Evolutionary conservation across 1,140 invertebrate genomes (phyloP), one percentile per base, ranked within the genome.

Genomic region (Drosophila baimaii): DNA sequence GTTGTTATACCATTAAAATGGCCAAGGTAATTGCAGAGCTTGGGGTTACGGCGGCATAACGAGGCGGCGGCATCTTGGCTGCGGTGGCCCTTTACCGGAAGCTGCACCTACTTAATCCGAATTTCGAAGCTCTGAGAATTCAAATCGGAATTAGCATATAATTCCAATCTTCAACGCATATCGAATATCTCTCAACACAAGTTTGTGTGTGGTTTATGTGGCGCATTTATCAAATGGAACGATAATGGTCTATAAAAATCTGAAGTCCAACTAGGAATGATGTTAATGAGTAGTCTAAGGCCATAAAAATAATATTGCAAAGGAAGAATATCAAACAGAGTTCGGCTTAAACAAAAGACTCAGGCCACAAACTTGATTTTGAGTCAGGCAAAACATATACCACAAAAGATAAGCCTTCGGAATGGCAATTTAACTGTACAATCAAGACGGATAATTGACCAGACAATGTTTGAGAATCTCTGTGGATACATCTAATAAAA

Each of bases 301-400:
- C 2, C 29, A 52, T 61, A 27, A 72, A 71, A 72, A 52, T 23
- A 37, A 54, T 52, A 61, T 61, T 51, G 19, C 33, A 52, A 64
- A 37, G 9, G 31, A 13, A 12, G 13, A 52, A 62, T 56, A 39
- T 35, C 43, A 44, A 51, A 63, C 43, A 46, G 61, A 73, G 5
- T 73, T 52, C 13, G 9, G 15, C n/a, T 21, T 8, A 47, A 79
- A 46, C 54, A 77, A 83, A 80, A 83, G 54, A 71, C 35, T 68
- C 4, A 19, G 46, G 61, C 51, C 43, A 51, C 54, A 33, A 88
- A 88, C 84, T 84, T 72, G 84, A 72, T 88, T 82, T 57, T 15
- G 10, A 23, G 23, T 19, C 10, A 17, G 4, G 7, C 35, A 39
- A 75, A 66, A 25, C 43, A 63, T 17, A 55, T 31, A 23, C 23